Percentiles rank a stretch among this genome's conserved stretches.
phyloP scores from a whole-genome alignment of 2,797 vertebrate genomes.

The Tapera naevia region DNA sequence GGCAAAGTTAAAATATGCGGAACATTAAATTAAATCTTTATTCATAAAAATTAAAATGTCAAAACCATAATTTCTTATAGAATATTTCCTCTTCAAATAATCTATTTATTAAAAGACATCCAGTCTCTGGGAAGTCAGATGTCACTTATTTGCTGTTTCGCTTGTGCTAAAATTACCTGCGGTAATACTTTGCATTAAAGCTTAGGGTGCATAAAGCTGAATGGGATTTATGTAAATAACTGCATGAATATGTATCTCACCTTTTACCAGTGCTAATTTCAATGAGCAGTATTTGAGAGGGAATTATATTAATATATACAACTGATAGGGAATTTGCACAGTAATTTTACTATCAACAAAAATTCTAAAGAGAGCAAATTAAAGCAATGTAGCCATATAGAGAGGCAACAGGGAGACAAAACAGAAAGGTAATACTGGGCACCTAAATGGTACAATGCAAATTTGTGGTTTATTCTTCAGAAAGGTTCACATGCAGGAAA shows the following conservation, averaged over 20 bases:
- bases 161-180: slow-evolving; percentile 49
- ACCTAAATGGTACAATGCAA: background rate
- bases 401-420: background rate
- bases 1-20: slow-evolving; percentile 45
- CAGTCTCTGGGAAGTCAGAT: slow-evolving; percentile 26
- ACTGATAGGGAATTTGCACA: slow-evolving; percentile 50
- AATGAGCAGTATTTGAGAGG: slow-evolving; percentile 41
- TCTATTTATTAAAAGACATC: background rate
- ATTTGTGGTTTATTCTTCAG: background rate
- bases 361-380: slow-evolving; percentile 47
- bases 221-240: slow-evolving; percentile 54
- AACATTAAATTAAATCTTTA: slow-evolving; percentile 54
- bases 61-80: slow-evolving; percentile 28
- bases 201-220: slow-evolving; percentile 37
- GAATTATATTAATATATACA: slow-evolving; percentile 59
- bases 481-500: background rate
- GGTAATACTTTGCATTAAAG: slow-evolving; percentile 24
- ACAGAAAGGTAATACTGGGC: background rate
- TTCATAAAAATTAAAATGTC: slow-evolving; percentile 56
- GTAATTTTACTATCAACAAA: slow-evolving; percentile 53
- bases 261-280: slow-evolving; percentile 47
- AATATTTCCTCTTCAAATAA: slow-evolving; percentile 13
- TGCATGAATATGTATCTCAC: slow-evolving; percentile 63
- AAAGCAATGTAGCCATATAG: background rate
- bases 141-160: background rate